phyloP scores from a whole-genome alignment of 2,888 invertebrate genomes.

The Arctia plantaginis region DNA sequence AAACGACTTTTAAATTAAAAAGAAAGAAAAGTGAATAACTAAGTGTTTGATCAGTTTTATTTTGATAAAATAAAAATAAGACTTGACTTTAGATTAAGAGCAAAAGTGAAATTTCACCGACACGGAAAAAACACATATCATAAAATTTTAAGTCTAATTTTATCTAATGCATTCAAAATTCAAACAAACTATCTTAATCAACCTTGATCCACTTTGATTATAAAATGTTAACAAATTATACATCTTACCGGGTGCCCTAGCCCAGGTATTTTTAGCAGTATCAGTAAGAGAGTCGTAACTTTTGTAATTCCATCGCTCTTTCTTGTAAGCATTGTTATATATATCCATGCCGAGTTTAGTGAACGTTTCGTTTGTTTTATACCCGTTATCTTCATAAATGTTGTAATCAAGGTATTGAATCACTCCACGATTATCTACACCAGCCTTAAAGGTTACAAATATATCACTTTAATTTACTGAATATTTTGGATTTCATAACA shows the following conservation, averaged over 20 bases:
- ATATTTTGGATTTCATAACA: neutral
- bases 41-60: too few species aligned
- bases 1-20: too few species aligned
- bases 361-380: constrained; percentile 60
- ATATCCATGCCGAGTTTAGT: constrained; percentile 32
- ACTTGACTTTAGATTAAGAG: too few species aligned
- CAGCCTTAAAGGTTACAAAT: constrained; percentile 45
- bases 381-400: constrained; percentile 82
- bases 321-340: constrained; percentile 62
- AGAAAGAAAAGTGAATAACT: too few species aligned
- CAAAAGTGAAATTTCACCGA: too few species aligned
- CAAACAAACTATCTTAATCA: too few species aligned
- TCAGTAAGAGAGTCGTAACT: constrained; percentile 63
- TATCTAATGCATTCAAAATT: too few species aligned
- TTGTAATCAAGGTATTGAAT: constrained; percentile 83
- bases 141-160: too few species aligned
- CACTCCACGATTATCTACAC: constrained; percentile 73
- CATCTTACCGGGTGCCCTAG: constrained; percentile 65
- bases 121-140: too few species aligned
- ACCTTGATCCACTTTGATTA: too few species aligned
- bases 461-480: neutral
- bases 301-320: constrained; percentile 59
- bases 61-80: too few species aligned
- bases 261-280: constrained; percentile 66
- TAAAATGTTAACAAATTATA: neutral